phyloP scores from a whole-genome alignment of 1,140 invertebrate species.

The Scaptodrosophila lebanonensis region DNA sequence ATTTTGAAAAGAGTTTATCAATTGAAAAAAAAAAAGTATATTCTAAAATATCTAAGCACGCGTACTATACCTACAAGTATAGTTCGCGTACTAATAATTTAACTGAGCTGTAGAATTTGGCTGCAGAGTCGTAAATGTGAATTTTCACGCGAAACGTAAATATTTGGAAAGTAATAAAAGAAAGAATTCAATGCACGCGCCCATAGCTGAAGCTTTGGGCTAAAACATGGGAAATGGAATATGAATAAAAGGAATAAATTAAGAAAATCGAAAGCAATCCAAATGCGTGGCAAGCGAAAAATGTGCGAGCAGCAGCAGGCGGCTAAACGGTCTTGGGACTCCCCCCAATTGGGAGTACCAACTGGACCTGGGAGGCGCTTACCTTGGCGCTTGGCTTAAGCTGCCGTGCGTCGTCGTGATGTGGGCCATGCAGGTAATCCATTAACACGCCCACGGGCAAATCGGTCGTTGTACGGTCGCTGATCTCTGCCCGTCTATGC shows the following conservation, averaged over 20 bases:
- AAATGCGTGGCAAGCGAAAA: background rate
- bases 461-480: conserved; percentile 14
- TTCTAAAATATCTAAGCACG: no score
- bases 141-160: conserved; percentile 50
- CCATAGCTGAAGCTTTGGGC: no score
- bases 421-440: conserved; percentile 75
- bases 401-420: conserved; percentile 73
- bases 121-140: conserved; percentile 51
- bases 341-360: no score
- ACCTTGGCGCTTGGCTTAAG: conserved; percentile 76
- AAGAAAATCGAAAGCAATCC: conserved; percentile 18
- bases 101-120: background rate
- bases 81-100: no score
- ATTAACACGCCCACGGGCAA: conserved; percentile 60
- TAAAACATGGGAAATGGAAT: conserved; percentile 16
- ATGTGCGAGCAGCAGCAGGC: conserved; percentile 5
- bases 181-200: conserved; percentile 48
- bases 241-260: conserved; percentile 11
- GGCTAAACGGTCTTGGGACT: no score
- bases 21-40: no score
- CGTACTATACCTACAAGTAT: no score
- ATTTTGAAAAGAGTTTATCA: no score
- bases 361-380: conserved; percentile 26
- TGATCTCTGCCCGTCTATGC: no score
- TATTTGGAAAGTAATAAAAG: conserved; percentile 69